Base-by-base conservation (phyloP, 2,113 vertebrate genomes). In the Prionailurus viverrinus region DNA sequence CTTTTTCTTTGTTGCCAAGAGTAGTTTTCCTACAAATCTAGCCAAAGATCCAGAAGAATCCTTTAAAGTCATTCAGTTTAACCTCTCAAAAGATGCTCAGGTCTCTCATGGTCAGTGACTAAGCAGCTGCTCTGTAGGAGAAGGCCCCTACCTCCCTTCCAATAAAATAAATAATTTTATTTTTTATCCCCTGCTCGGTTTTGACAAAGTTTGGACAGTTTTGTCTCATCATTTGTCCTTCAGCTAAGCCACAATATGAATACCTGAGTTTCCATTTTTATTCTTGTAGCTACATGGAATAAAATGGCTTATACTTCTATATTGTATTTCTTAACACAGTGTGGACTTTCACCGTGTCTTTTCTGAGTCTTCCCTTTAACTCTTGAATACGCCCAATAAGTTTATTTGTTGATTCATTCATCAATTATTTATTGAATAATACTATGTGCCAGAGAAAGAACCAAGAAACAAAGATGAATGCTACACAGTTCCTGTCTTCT, bases 371-470 rank as follows among this genome's bases (percentile, higher is more conserved):
- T 95, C 41, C 11, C 53, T n/a, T 83, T 66, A 88, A 10, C 33
- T 14, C 23, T 33, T n/a, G 9, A 84, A 68, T 63, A 51, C 69
- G 66, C 55, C 95, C 23, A n/a, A 15, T 74, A 87, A 15, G 19
- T 73, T 53, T 92, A 23, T 53, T 39, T 65, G 48, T 78, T 90
- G 51, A 92, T 39, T 96, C 31, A 76, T 92, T 92, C 39, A 27
- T 65, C n/a, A 90, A 33, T 82, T 95, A 84, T 95, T 65, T 94
- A 81, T 51, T 63, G 41, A 81, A 83, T 13, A 85, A 68, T 88
- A 36, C 8, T 65, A 4, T 31, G 7, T 92, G 21, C 45, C 39
- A 85, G 14, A 33, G 14, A 68, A 84, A n/a, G 19, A 25, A 15
- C 45, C 74, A 95, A 45, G 14, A 80, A 83, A 63, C 33, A 91